A percentile compares a stretch with the other conserved stretches of the same genome.
phyloP scores from a whole-genome alignment of 1,140 invertebrate species.

The Anastrepha ludens region DNA sequence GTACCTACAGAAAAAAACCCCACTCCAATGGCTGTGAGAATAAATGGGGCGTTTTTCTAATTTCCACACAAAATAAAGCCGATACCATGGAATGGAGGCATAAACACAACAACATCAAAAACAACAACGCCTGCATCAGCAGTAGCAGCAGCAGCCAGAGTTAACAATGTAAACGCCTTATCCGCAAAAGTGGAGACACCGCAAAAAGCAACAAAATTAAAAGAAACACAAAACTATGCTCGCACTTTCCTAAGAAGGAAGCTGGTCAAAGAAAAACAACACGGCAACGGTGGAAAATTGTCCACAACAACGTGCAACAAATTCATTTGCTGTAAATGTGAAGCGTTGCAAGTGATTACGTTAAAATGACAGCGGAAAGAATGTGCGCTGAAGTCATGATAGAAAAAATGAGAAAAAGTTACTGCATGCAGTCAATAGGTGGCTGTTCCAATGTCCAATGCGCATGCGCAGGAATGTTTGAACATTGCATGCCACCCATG shows the following conservation, averaged over 20 bases:
- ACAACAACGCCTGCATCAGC: neutral
- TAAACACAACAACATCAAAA: neutral
- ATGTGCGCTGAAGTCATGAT: neutral
- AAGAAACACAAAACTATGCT: neutral
- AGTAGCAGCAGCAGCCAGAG: neutral
- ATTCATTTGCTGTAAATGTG: slow-evolving; percentile 52
- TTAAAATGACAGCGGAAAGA: slow-evolving; percentile 42
- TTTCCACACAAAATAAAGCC: slow-evolving; percentile 44
- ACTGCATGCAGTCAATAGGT: neutral
- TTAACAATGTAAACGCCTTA: slow-evolving; percentile 51
- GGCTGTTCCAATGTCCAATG: neutral
- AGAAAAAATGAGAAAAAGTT: neutral
- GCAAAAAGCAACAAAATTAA: neutral
- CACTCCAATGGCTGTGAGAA: neutral
- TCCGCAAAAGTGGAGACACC: slow-evolving; percentile 41
- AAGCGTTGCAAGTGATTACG: slow-evolving; percentile 45
- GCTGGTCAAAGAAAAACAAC: neutral
- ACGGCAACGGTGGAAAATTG: slow-evolving; percentile 34
- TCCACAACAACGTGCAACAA: slow-evolving; percentile 49
- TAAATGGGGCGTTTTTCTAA: slow-evolving; percentile 51
- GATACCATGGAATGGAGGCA: neutral
- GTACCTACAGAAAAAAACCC: neutral
- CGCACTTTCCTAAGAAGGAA: neutral
- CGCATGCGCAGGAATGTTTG: slow-evolving; percentile 38
- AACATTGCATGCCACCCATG: slow-evolving; percentile 49